Base-by-base conservation (phyloP, 2,888 invertebrate genomes). In the Eupithecia dodoneata region DNA sequence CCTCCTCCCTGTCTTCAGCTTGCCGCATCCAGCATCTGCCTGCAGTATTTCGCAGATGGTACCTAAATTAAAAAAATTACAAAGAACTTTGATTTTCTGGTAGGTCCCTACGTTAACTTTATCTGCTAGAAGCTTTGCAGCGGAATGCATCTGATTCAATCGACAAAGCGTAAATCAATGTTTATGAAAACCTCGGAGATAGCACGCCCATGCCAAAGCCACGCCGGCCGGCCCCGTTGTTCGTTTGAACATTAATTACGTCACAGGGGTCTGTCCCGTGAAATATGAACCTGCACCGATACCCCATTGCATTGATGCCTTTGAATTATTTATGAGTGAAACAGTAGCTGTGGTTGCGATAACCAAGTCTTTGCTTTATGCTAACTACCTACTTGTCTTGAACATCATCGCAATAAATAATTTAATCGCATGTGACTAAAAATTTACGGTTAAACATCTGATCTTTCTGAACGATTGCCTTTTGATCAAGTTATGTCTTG, bases 201-300 rank as follows among this genome's bases (percentile, higher is more conserved):
- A 84, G 83, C 80, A 85, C 82, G 83, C 82, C 84, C 85, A 85
- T 86, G 86, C 88, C 87, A 87, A 85, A 84, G 83, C 83, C 86
- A 87, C 79, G 82, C 85, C 79, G 79, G 81, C 81, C 78, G 78
- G 79, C 80, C 80, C 77, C 81, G 81, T 85, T 87, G 89, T 88
- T 87, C 89, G 82, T 83, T 81, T 81, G 87, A 83, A 88, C 90
- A 90, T 91, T 91, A 91, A 90, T 91, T 91, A 91, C 88, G 85
- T 85, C 80, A 83, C 85, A 85, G 86, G 85, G 87, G 85, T 84
- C 83, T 88, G 88, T 86, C 87, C 86, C 86, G 89, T 93, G 91
- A 93, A 92, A 92, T 93, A 93, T 92, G 92, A 89, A 91, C 91
- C 91, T 89, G 91, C 89, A 88, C 84, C 86, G 88, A 90, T 89